Evolutionary conservation across 2,797 vertebrate species (phyloP), one percentile per base, ranked within the genome.

Genomic region (Pangasius krempfi): DNA sequence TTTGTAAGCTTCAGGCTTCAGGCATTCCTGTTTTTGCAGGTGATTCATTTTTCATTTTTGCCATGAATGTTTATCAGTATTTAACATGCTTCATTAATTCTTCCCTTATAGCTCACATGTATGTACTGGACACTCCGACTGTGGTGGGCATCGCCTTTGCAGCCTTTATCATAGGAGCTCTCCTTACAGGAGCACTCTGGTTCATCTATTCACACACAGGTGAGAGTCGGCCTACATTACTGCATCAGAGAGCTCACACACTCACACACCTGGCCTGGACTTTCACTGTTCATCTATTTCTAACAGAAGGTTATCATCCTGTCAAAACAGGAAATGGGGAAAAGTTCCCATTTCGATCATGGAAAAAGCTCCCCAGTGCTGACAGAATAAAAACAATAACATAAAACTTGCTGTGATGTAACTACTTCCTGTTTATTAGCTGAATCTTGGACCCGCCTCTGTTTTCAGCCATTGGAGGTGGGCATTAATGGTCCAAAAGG

Each of bases 121-220:
- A 97, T 0, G 94, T 97, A 10, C 94, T 99, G 96, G 97, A 98
- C 94, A 98, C 97, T 0, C 95, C 97, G 0, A 98, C 97, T 0
- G 98, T 99, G 40, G 98, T 99, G 93, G 98, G 98, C 88, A 99
- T 99, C 3, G 98, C 98, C 0, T 99, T 99, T 10, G 97, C 98
- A 0, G 98, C 98, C 0, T 99, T 99, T 62, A 94, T 98, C 27
- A 99, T 99, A 0, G 99, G 99, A 30, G 98, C 97, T 25, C 95
- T 99, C 92, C 94, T 99, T 89, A 99, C 98, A 0, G 99, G 98
- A 89, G 98, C 98, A 0, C 94, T 99, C 91, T 99, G 99, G 99
- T 99, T 98, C 88, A 99, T 99, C 96, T 99, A 99, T 93, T 97
- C 98, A 0, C 98, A 97, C 95, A 99, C 99, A 96, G 98, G 99